These are phyloP conservation scores for Lepidochitona cinerea DNA, from an alignment of 2,888 invertebrate genomes.

Conservation along the genomic window DNA sequence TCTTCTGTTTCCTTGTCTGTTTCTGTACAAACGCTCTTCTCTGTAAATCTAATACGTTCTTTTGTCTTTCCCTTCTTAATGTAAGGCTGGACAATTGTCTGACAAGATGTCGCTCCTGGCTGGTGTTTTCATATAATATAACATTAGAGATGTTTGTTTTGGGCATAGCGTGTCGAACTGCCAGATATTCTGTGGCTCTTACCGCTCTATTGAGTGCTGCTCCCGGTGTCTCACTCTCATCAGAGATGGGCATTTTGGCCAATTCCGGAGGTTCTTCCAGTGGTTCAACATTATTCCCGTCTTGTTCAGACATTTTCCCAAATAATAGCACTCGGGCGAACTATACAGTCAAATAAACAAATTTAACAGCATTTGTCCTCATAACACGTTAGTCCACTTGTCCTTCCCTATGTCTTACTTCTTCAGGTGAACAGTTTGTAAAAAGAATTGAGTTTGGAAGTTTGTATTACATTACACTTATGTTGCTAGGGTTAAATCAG, in stretches of 20 bases:
- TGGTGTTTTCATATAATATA: conserved; percentile 49
- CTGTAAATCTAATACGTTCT: conserved; percentile 49
- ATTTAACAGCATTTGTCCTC: no score
- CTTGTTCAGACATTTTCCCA: no score
- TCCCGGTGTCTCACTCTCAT: neutral
- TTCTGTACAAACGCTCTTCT: conserved; percentile 49
- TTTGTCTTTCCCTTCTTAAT: conserved; percentile 39
- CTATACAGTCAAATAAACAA: no score
- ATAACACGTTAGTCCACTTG: no score
- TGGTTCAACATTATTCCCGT: no score
- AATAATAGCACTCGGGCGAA: no score
- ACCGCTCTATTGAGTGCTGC: neutral
- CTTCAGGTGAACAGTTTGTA: no score
- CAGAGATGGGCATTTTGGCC: neutral
- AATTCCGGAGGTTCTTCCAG: no score
- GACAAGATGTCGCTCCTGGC: conserved; percentile 54
- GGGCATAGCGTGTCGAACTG: conserved; percentile 55
- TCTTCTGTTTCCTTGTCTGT: conserved; percentile 53
- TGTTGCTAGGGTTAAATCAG: no score
- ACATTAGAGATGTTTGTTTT: conserved; percentile 37
- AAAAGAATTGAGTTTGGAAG: no score
- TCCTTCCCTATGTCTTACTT: no score
- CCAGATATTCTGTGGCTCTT: conserved; percentile 34
- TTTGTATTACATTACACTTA: no score
- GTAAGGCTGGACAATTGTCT: conserved; percentile 46